Evolutionary conservation across 1,140 invertebrate species (phyloP).

Genomic region (Caenorhabditis tropicalis): DNA sequence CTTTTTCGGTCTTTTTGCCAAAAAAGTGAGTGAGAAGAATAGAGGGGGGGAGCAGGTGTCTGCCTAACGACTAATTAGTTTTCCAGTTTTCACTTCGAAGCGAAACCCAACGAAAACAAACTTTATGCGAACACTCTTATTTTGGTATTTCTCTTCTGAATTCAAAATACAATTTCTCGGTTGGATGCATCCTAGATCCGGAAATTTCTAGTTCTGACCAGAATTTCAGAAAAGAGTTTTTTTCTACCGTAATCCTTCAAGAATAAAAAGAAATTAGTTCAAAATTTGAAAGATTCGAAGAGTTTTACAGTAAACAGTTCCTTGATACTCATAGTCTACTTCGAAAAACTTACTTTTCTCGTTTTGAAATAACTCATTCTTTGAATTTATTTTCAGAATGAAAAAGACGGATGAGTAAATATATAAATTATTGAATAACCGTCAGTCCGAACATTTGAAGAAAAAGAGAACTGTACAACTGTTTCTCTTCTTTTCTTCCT

Average conservation of each 20-base stretch:
- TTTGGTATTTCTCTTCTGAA: neutral
- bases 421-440: neutral
- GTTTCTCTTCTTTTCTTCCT: neutral
- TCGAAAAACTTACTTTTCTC: neutral
- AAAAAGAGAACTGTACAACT: conserved; percentile 39
- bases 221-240: no score
- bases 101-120: neutral
- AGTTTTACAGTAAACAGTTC: no score
- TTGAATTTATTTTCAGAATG: neutral
- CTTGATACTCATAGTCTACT: no score
- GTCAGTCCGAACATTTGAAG: neutral
- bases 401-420: neutral
- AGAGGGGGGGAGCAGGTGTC: conserved; percentile 8
- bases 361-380: neutral
- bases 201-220: no score
- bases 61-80: conserved; percentile 25
- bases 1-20: neutral
- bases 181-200: no score
- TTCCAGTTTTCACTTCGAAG: neutral
- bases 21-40: neutral
- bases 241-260: no score
- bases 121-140: neutral
- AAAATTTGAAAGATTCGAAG: no score
- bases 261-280: no score
- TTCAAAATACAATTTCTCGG: neutral